Conservation (phyloP, 1,140 invertebrate species). For the Saccostrea glomerata region DNA sequence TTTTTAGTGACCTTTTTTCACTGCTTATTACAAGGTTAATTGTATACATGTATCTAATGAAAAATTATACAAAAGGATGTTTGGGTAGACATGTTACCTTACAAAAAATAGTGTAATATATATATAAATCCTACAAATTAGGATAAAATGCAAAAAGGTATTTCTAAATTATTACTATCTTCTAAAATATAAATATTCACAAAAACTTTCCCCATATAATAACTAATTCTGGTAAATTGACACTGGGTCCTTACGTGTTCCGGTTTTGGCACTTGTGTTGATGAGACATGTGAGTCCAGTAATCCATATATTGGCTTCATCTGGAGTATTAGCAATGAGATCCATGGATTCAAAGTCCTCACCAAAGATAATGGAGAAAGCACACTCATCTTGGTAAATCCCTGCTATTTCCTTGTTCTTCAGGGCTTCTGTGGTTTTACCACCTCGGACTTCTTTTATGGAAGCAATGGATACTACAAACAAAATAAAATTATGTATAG, state of each 20-base stretch:
- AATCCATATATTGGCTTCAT: constrained; percentile 85
- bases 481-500: constrained; percentile 6
- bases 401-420: constrained; percentile 81
- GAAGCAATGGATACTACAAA: constrained; percentile 81
- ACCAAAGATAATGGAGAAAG: constrained; percentile 84
- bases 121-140: too few relatives aligned
- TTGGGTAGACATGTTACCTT: too few relatives aligned
- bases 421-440: constrained; percentile 83
- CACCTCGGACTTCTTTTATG: constrained; percentile 83
- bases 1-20: too few relatives aligned
- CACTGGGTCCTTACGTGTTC: constrained; percentile 57
- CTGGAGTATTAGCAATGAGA: constrained; percentile 82
- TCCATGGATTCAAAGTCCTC: constrained; percentile 84
- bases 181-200: too few relatives aligned
- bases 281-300: constrained; percentile 82
- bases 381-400: constrained; percentile 82
- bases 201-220: too few relatives aligned
- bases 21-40: too few relatives aligned
- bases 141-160: too few relatives aligned
- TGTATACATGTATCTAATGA: too few relatives aligned
- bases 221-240: background rate
- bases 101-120: too few relatives aligned
- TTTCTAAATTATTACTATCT: too few relatives aligned
- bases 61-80: too few relatives aligned
- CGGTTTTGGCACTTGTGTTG: constrained; percentile 73